These are phyloP conservation scores for Manis crassicaudata DNA, from an alignment of 2,797 vertebrate species.

Conservation along the genomic window DNA sequence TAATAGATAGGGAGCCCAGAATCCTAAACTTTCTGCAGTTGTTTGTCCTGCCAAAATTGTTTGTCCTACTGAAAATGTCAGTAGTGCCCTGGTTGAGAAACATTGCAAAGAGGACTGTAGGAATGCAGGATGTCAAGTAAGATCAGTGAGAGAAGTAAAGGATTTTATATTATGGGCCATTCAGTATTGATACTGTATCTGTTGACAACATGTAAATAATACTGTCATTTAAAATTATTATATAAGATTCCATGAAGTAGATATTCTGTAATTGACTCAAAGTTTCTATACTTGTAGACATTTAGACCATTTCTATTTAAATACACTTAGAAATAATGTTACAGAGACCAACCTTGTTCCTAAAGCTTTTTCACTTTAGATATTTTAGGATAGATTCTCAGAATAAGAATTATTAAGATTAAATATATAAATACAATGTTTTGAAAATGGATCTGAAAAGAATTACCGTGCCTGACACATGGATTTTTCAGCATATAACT, in stretches of 20 bases:
- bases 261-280: neutral
- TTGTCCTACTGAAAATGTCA: neutral
- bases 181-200: neutral
- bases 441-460: conserved; percentile 22
- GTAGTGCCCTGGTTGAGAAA: neutral
- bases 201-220: neutral
- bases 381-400: conserved; percentile 29
- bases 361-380: neutral
- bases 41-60: too few relatives aligned
- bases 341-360: neutral
- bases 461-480: neutral
- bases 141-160: neutral
- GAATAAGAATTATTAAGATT: conserved; percentile 38
- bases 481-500: neutral
- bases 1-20: neutral
- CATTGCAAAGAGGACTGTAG: neutral
- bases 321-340: neutral
- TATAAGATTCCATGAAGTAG: neutral
- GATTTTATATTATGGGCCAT: neutral
- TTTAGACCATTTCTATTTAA: neutral
- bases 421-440: neutral
- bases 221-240: neutral
- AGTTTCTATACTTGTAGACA: neutral
- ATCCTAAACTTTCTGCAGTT: neutral
- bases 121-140: neutral